A percentile compares a stretch with the other conserved stretches of the same genome.
Evolutionary conservation across 2,888 invertebrate species (phyloP).

Genomic region (Podotricha telesiphe): DNA sequence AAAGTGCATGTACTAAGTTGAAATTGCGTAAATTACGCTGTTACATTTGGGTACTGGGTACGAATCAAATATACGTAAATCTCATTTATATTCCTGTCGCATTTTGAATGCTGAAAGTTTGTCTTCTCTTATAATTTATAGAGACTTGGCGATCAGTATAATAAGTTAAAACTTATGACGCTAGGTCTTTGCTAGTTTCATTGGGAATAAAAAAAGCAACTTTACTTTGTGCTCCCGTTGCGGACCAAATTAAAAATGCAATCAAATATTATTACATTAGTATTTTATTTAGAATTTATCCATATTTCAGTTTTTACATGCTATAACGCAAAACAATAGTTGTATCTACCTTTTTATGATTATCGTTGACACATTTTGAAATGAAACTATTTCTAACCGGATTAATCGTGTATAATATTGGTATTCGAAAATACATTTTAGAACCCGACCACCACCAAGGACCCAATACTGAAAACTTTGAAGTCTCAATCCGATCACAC

Average conservation of each 20-base stretch:
- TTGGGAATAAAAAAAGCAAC: neutral
- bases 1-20: neutral
- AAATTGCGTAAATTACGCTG: conserved; percentile 7
- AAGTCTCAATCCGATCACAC: no score
- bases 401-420: no score
- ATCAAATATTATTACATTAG: neutral
- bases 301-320: no score
- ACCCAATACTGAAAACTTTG: no score
- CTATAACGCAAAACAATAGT: no score
- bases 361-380: no score
- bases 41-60: conserved; percentile 11
- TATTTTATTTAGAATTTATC: no score
- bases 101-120: conserved; percentile 19
- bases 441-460: no score
- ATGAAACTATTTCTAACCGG: no score
- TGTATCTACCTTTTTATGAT: no score
- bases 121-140: conserved; percentile 22
- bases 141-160: neutral
- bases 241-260: neutral
- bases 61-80: conserved; percentile 16
- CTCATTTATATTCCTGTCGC: conserved; percentile 15
- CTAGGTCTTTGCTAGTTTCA: conserved; percentile 1
- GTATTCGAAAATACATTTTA: no score
- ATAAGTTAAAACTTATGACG: conserved; percentile 10
- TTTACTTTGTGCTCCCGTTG: neutral